phyloP scores from a whole-genome alignment of 2,113 vertebrate genomes.

The Odontophorus gujanensis region DNA sequence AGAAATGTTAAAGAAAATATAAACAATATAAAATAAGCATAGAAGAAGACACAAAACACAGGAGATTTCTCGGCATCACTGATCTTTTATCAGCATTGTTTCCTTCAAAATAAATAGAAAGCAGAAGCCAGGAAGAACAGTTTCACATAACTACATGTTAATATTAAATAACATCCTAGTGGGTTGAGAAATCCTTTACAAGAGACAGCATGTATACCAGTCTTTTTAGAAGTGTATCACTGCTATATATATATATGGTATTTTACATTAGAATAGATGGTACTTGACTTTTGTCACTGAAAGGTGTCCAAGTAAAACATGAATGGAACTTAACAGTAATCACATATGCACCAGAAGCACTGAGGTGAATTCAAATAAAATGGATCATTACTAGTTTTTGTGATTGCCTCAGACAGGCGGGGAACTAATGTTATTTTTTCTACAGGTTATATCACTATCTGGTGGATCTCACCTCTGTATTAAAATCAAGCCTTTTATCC shows the following conservation, averaged over 20 bases:
- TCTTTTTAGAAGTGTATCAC: not conserved
- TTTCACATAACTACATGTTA: not conserved
- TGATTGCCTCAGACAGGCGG: not conserved
- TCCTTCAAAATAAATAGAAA: not conserved
- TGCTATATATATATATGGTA: not conserved
- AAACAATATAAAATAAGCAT: not conserved
- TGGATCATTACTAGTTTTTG: not conserved
- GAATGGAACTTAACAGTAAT: not conserved
- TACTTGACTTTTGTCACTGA: not conserved
- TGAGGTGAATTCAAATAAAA: not conserved
- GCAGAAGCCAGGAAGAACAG: not conserved
- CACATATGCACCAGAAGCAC: not conserved
- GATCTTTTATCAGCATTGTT: not conserved
- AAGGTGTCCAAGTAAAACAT: not conserved
- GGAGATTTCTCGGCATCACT: not conserved
- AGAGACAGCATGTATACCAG: fast-evolving
- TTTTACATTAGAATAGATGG: not conserved
- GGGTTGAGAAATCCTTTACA: not conserved
- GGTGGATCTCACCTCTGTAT: not conserved
- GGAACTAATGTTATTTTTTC: not conserved
- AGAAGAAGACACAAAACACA: not conserved
- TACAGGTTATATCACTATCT: not conserved
- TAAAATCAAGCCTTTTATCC: not conserved
- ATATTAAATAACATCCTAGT: not conserved
- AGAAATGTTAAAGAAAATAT: not conserved